Conservation (phyloP, 2,797 vertebrate genomes). For the Rhynchotus rufescens region DNA sequence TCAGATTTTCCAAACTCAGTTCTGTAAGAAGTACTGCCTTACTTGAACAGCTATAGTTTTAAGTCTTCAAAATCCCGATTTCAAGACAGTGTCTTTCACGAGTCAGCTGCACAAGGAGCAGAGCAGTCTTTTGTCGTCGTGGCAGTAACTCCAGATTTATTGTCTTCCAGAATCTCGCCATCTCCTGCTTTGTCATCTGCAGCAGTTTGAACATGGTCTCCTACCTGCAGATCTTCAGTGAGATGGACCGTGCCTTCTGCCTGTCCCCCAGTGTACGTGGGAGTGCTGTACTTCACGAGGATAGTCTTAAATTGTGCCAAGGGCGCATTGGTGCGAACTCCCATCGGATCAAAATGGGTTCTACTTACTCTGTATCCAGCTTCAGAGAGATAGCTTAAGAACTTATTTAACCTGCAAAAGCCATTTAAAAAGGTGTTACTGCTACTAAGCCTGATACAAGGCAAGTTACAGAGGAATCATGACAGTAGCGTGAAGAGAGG, state of each 20-base stretch:
- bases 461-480: background rate
- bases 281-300: conserved; percentile 91
- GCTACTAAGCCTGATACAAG: background rate
- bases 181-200: conserved; percentile 44
- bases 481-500: background rate
- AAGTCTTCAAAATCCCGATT: background rate
- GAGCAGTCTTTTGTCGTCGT: background rate
- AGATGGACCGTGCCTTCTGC: conserved; percentile 69
- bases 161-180: background rate
- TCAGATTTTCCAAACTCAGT: background rate
- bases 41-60: background rate
- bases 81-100: background rate
- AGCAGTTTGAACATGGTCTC: conserved; percentile 61
- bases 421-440: background rate
- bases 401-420: conserved; percentile 91
- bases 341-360: conserved; percentile 97
- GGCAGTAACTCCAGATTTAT: accelerated
- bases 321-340: conserved; percentile 91
- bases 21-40: background rate
- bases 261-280: conserved; percentile 81
- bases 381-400: conserved; percentile 91
- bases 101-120: background rate
- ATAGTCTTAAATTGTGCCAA: conserved; percentile 91
- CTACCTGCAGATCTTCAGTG: conserved; percentile 52
- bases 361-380: conserved; percentile 95